phyloP scores from a whole-genome alignment of 2,113 vertebrate genomes.

The Lepidothrix coronata region DNA sequence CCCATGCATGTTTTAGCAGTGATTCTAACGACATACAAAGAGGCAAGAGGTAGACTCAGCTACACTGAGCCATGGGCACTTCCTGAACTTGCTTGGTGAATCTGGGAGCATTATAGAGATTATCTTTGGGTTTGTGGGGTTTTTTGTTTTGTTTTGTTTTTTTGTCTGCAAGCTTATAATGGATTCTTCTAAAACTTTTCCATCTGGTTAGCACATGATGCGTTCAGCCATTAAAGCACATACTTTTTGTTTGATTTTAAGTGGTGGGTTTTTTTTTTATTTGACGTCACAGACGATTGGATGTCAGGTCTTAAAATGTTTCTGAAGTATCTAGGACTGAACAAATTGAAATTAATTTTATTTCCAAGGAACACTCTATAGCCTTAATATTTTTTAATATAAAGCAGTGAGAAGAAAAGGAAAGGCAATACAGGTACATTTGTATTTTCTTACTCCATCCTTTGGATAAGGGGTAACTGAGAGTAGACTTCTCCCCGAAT shows the following conservation, averaged over 20 bases:
- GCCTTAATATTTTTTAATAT: neutral
- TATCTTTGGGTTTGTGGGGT: neutral
- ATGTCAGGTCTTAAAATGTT: neutral
- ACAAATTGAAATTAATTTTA: neutral
- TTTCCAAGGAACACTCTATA: neutral
- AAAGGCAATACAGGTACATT: neutral
- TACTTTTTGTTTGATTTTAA: neutral
- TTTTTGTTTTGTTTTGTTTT: neutral
- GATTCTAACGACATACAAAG: neutral
- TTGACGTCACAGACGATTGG: neutral
- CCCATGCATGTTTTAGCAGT: neutral
- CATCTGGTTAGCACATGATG: neutral
- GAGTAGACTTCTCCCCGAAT: neutral
- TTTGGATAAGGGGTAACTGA: slow-evolving; percentile 11
- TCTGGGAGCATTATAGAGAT: neutral
- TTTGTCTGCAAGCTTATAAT: slow-evolving; percentile 62
- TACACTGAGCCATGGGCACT: slow-evolving; percentile 25
- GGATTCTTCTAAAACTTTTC: neutral
- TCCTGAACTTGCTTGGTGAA: slow-evolving; percentile 54
- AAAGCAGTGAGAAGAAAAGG: neutral
- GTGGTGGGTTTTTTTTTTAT: neutral
- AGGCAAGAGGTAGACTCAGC: neutral
- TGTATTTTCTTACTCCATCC: neutral
- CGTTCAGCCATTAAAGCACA: slow-evolving; percentile 38
- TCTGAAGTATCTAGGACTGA: neutral